Conservation (phyloP, 92 coral and sea anemone genomes). For the Palythoa grandis region DNA sequence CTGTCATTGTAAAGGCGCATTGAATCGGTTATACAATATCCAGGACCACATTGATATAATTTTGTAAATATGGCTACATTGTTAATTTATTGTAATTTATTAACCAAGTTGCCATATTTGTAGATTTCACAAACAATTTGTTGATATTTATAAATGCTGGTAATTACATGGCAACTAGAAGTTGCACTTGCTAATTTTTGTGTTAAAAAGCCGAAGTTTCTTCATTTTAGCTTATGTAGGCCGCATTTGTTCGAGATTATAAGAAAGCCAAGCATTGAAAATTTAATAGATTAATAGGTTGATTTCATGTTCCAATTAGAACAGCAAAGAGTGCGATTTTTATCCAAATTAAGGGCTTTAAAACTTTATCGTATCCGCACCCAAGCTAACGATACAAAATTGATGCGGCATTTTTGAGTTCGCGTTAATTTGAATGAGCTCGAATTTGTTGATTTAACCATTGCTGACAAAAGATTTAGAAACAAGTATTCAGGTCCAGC, state of each 20-base stretch:
- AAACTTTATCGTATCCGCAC: neutral
- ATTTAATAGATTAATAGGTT: too few species aligned
- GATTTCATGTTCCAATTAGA: neutral
- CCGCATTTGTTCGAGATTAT: neutral
- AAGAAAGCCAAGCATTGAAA: neutral
- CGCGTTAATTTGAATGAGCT: neutral
- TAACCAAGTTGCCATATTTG: conserved; percentile 26
- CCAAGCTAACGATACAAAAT: neutral
- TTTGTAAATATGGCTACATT: conserved; percentile 36
- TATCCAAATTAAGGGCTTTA: neutral
- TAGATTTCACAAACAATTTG: conserved; percentile 20
- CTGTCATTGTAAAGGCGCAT: conserved; percentile 29
- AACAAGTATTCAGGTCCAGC: too few species aligned
- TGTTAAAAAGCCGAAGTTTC: neutral
- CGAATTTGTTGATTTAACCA: neutral
- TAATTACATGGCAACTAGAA: conserved; percentile 23
- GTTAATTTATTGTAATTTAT: conserved; percentile 45
- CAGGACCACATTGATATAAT: neutral
- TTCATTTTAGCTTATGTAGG: neutral
- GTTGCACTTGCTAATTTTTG: conserved; percentile 20
- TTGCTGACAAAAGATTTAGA: too few species aligned
- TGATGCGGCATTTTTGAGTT: neutral
- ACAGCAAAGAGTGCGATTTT: neutral
- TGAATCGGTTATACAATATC: conserved; percentile 1
- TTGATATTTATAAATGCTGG: conserved; percentile 33